A percentile compares a stretch with the other conserved stretches of the same genome.
These are phyloP conservation scores for Coenonympha glycerion DNA, from an alignment of 2,888 invertebrate genomes.

Conservation along the genomic window DNA sequence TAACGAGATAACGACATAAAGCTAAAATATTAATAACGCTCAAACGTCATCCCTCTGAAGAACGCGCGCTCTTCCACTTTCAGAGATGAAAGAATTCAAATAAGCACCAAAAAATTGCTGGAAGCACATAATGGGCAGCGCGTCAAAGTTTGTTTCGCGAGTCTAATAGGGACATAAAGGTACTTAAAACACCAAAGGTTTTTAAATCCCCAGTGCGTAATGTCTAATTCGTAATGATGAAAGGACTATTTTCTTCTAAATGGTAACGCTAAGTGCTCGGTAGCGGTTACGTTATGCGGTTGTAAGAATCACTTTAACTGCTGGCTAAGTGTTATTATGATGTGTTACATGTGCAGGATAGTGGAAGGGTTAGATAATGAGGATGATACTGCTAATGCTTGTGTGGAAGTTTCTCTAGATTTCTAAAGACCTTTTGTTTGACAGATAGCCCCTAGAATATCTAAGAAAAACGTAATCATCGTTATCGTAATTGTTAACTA, in stretches of 20 bases:
- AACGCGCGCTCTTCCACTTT: background rate
- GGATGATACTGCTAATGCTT: background rate
- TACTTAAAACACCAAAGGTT: constrained; percentile 10
- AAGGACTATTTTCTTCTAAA: constrained; percentile 10
- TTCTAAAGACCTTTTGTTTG: no score
- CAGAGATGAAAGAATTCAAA: constrained; percentile 13
- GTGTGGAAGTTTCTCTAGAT: no score
- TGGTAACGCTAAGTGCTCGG: background rate
- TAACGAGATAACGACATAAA: no score
- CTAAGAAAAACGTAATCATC: no score
- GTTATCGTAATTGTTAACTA: no score
- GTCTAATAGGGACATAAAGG: constrained; percentile 8
- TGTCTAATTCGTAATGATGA: constrained; percentile 13
- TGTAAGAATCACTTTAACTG: constrained; percentile 4
- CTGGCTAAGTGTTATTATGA: background rate
- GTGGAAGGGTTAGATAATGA: background rate
- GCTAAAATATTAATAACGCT: background rate
- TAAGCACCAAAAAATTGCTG: constrained; percentile 10
- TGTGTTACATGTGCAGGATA: background rate
- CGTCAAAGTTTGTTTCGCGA: constrained; percentile 11
- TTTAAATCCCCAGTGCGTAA: constrained; percentile 3
- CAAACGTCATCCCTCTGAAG: background rate
- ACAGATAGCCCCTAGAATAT: no score
- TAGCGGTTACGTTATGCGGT: background rate
- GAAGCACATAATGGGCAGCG: constrained; percentile 9